These are phyloP conservation scores for Abrostola tripartita DNA, from an alignment of 2,888 invertebrate genomes.

Conservation along the genomic window DNA sequence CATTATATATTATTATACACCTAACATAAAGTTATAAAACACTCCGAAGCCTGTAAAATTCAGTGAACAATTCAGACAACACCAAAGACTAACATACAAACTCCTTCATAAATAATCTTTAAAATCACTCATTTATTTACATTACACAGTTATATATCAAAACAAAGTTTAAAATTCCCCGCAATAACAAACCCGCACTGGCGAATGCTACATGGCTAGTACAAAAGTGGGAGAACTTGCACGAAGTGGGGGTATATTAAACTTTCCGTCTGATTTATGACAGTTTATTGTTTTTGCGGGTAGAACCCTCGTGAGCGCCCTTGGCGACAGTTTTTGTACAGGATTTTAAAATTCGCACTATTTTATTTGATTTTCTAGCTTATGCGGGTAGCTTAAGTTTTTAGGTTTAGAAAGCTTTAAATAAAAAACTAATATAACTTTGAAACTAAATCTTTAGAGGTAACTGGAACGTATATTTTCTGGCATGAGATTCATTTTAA, in stretches of 20 bases:
- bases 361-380: slow-evolving; percentile 43
- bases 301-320: slow-evolving; percentile 49
- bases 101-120: slow-evolving; percentile 49
- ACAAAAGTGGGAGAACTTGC: slow-evolving; percentile 57
- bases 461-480: background rate
- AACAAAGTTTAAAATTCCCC: slow-evolving; percentile 56
- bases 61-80: slow-evolving; percentile 17
- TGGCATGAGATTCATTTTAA: background rate
- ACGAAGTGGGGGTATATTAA: slow-evolving; percentile 74
- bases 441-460: slow-evolving; percentile 1
- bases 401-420: slow-evolving; percentile 9
- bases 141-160: slow-evolving; percentile 56
- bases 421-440: slow-evolving; percentile 4
- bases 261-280: slow-evolving; percentile 78
- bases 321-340: slow-evolving; percentile 58
- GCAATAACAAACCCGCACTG: slow-evolving; percentile 52
- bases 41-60: slow-evolving; percentile 26
- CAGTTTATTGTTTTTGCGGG: slow-evolving; percentile 78
- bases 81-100: slow-evolving; percentile 20
- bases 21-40: background rate
- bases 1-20: background rate
- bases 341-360: slow-evolving; percentile 40
- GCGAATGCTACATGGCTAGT: slow-evolving; percentile 48
- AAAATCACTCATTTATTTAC: slow-evolving; percentile 59
- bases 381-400: slow-evolving; percentile 8